Percentiles rank a stretch among this genome's conserved stretches.
Evolutionary conservation across 2,797 vertebrate species (phyloP).

Genomic region (Allobates femoralis): DNA sequence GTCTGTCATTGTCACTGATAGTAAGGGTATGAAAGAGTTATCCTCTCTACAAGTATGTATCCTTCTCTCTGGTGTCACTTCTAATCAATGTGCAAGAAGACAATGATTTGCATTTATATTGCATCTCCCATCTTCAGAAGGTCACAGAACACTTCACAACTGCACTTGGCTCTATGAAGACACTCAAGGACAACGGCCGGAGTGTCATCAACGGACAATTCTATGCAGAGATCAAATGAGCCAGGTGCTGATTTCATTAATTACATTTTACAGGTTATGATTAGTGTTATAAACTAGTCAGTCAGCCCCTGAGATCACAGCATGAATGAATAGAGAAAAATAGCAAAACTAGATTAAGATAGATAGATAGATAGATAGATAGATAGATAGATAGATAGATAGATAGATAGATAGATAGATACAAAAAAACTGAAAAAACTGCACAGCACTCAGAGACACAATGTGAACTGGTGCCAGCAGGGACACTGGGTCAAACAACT

Average conservation of each 20-base stretch:
- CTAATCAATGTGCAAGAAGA: conserved; percentile 30
- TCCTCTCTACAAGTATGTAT: not conserved
- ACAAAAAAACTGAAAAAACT: not conserved
- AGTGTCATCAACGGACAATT: conserved; percentile 33
- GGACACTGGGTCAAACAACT: too few relatives aligned
- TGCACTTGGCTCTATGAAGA: not conserved
- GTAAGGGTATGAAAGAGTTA: not conserved
- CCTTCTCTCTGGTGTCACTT: conserved; percentile 10
- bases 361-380: conserved; percentile 7
- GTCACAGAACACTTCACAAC: conserved; percentile 24
- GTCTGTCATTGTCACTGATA: not conserved
- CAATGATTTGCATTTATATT: conserved; percentile 55
- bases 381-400: not conserved
- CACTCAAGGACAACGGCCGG: conserved; percentile 3
- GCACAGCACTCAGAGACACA: too few relatives aligned
- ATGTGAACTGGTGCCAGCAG: too few relatives aligned
- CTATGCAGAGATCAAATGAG: not conserved
- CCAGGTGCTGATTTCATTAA: not conserved
- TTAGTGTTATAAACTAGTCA: not conserved
- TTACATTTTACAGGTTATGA: not conserved
- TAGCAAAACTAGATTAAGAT: not conserved
- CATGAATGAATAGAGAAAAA: not conserved
- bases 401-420: not conserved
- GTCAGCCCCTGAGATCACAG: not conserved
- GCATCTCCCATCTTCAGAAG: conserved; percentile 42